A percentile compares a stretch with the other conserved stretches of the same genome.
Evolutionary conservation across 2,888 invertebrate genomes (phyloP).

Genomic region (Eretmocerus hayati): DNA sequence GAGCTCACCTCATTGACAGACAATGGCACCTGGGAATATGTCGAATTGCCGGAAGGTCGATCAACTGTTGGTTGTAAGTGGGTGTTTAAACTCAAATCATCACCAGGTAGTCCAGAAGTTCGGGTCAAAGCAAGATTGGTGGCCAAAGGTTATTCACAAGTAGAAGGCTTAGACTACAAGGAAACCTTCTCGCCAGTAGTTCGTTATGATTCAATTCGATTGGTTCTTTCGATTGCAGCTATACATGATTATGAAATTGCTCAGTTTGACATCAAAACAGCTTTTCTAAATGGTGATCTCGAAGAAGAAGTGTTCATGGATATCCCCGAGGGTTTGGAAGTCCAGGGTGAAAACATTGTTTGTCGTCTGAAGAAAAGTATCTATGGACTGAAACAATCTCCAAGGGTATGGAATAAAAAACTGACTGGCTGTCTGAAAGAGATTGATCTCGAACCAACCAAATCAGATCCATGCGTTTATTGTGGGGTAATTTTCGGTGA

Average conservation of each 20-base stretch:
- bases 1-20: slow-evolving; percentile 16
- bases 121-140: slow-evolving; percentile 33
- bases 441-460: slow-evolving; percentile 19
- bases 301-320: slow-evolving; percentile 27
- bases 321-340: slow-evolving; percentile 24
- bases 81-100: slow-evolving; percentile 18
- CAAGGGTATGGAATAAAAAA: slow-evolving; percentile 29
- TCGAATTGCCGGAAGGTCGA: neutral
- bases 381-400: too few species aligned
- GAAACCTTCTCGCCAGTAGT: slow-evolving; percentile 34
- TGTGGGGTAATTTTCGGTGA: slow-evolving; percentile 5
- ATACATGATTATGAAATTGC: too few species aligned
- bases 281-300: too few species aligned
- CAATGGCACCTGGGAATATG: slow-evolving; percentile 15
- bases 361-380: too few species aligned
- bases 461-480: slow-evolving; percentile 26
- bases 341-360: too few species aligned
- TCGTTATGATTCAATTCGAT: too few species aligned
- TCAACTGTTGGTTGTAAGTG: slow-evolving; percentile 2
- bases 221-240: too few species aligned
- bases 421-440: slow-evolving; percentile 19
- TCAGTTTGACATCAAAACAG: too few species aligned
- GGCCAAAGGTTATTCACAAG: slow-evolving; percentile 28
- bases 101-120: slow-evolving; percentile 23
- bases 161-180: slow-evolving; percentile 29